Evolutionary conservation across 2,113 vertebrate species (phyloP), one percentile per base, ranked within the genome.

Genomic region (Vulpes ferrilata): DNA sequence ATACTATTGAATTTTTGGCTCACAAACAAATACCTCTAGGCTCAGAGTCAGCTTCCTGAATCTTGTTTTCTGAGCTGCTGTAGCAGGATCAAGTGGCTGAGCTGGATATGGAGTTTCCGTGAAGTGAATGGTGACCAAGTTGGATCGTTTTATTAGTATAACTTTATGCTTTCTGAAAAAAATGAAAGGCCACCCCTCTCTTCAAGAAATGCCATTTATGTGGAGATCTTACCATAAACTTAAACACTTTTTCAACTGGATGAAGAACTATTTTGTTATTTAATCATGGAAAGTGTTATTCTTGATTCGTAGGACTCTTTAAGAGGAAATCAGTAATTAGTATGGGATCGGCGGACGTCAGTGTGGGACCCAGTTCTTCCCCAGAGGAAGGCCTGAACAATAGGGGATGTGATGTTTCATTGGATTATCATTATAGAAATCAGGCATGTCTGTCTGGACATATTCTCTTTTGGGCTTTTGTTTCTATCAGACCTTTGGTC

Each of bases 361-460:
- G 22, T 38, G 2, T 1, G 16, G 62, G 90, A 71, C 71, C 53
- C 59, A 11, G 64, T 38, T 79, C 92, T 98, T 97, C 98, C 96
- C 90, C 15, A 97, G 35, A 97, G 97, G 97, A 98, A 98, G 78
- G 23, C 11, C 73, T 59, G 60, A 73, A 96, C 96, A 95, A 96
- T 90, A 91, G 93, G 57, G 84, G 25, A 81, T 57, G 79, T 84
- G 81, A 95, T 65, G 90, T 97, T 96, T 57, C 19, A 83, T 51
- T 67, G 67, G 55, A 22, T 87, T 65, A 4, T 92, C 83, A 51
- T 95, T 81, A 20, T 6, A 90, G 59, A 35, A 62, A 73, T 30
- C 51, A 43, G 74, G 10, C 48, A 73, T 43, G 38, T 78, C 79
- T 88, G 17, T 64, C 74, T 81, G 65, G 38, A 78, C 22, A 53